Base-by-base conservation (phyloP, 37 sponge, comb jelly and placozoan species). In the Hormiphora californensis region DNA sequence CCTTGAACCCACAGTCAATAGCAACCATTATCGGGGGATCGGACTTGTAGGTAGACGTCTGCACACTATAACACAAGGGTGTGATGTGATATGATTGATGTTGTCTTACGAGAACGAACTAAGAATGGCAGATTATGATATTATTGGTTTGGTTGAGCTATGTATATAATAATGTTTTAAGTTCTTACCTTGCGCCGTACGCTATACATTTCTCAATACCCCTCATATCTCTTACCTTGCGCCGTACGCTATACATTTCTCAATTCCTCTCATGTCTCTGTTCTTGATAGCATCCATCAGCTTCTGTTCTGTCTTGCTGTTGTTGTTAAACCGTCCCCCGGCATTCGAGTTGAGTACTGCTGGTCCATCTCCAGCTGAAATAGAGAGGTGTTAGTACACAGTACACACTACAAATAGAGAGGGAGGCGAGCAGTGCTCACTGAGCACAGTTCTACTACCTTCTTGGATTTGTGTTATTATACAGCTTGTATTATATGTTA, bases 321-420 rank as follows among this genome's bases (percentile, higher is more conserved):
- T 73, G 81, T 73, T 73, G 22, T 73, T 73, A 46, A 73, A 73
- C 28, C 81, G 32, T 23, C 81, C 81, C 19, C 81, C 81, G 25
- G 43, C 21, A 7, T 33, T 33, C 37, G 67, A 30, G 46, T 33
- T 73, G 44, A 73, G 21, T n/a, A 33, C 81, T 22, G 81, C 81
- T 40, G 81, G 81, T 11, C 46, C 81, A 73, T 73, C 81, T n/a
- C 81, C 81, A 5, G 81, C 81, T 73, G 81, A 73, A 73, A 73
- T 3, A 73, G 3, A 33, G 19, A 36, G 38, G 8, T 28, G 68
- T 67, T 57, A 57, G 61, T n/a, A n/a, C n/a, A n/a, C n/a, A n/a
- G n/a, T n/a, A n/a, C n/a, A n/a, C n/a, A n/a, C n/a, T n/a, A n/a
- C n/a, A n/a, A n/a, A n/a, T n/a, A n/a, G n/a, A n/a, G n/a, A n/a